These are phyloP conservation scores for Pseudomugil gertrudae DNA, from an alignment of 2,797 vertebrate genomes.

Conservation along the genomic window DNA sequence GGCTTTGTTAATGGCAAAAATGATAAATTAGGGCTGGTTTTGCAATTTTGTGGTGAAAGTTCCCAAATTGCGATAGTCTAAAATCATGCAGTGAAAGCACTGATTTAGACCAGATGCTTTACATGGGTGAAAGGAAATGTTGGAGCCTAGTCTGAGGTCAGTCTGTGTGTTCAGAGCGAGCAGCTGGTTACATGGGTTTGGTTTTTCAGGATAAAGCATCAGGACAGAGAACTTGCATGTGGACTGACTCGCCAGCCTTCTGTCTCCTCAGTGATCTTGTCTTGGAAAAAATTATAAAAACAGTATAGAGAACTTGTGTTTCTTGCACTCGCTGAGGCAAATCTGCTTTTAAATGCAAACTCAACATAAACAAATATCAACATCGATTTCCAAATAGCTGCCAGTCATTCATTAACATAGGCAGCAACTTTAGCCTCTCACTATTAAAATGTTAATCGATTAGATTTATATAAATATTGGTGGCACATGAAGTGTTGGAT, in stretches of 20 bases:
- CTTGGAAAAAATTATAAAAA: conserved; percentile 26
- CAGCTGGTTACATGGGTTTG: conserved; percentile 69
- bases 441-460: neutral
- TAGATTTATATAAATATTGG: neutral
- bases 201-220: conserved; percentile 67
- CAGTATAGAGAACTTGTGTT: conserved; percentile 45
- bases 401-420: conserved; percentile 28
- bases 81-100: conserved; percentile 17
- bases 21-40: conserved; percentile 18
- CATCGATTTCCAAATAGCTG: conserved; percentile 75
- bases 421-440: conserved; percentile 11
- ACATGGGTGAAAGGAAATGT: neutral
- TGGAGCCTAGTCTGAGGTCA: conserved; percentile 84
- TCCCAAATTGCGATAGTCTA: conserved; percentile 28
- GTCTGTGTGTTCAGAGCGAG: conserved; percentile 66
- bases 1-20: conserved; percentile 55
- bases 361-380: conserved; percentile 54
- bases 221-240: conserved; percentile 72
- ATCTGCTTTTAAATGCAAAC: conserved; percentile 33
- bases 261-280: conserved; percentile 51
- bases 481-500: neutral
- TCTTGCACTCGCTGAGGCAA: conserved; percentile 27
- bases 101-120: conserved; percentile 37
- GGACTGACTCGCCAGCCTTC: conserved; percentile 42
- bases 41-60: conserved; percentile 1